A percentile compares a stretch with the other conserved stretches of the same genome.
Evolutionary conservation across 2,113 vertebrate genomes (phyloP).

Genomic region (Onychorhynchus coronatus): DNA sequence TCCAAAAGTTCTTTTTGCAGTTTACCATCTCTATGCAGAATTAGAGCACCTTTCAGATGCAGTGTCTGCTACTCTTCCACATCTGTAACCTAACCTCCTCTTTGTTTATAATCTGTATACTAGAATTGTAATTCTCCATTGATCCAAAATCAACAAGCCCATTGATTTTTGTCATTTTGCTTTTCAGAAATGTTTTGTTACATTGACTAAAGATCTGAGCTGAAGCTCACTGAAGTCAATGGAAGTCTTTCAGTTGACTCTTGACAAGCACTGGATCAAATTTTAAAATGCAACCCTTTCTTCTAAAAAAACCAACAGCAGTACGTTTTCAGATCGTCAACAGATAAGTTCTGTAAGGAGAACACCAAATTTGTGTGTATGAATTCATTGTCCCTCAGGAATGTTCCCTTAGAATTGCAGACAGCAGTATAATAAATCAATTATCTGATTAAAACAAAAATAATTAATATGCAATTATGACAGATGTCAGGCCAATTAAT

Average conservation of each 20-base stretch:
- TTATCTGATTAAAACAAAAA: conserved; percentile 42
- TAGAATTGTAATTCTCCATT: background rate
- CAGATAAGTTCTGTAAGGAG: background rate
- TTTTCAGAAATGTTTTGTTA: conserved; percentile 12
- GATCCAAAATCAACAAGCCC: conserved; percentile 14
- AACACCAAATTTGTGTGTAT: background rate
- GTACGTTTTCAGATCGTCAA: background rate
- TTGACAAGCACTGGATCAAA: background rate
- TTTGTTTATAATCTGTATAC: background rate
- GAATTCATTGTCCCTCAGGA: background rate
- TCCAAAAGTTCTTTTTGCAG: background rate
- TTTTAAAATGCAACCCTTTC: background rate
- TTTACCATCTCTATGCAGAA: background rate
- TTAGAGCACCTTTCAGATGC: background rate
- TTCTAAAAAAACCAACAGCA: background rate
- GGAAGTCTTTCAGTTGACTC: background rate
- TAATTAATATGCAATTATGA: conserved; percentile 50
- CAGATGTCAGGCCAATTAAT: conserved; percentile 33
- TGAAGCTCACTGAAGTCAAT: background rate
- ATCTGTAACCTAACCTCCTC: background rate
- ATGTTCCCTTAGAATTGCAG: background rate
- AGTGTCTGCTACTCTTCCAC: background rate
- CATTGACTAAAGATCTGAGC: background rate
- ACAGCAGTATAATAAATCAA: conserved; percentile 28
- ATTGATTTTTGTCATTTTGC: conserved; percentile 11